These are phyloP conservation scores for Drosophila neocordata DNA, from an alignment of 1,140 invertebrate species.

Conservation along the genomic window DNA sequence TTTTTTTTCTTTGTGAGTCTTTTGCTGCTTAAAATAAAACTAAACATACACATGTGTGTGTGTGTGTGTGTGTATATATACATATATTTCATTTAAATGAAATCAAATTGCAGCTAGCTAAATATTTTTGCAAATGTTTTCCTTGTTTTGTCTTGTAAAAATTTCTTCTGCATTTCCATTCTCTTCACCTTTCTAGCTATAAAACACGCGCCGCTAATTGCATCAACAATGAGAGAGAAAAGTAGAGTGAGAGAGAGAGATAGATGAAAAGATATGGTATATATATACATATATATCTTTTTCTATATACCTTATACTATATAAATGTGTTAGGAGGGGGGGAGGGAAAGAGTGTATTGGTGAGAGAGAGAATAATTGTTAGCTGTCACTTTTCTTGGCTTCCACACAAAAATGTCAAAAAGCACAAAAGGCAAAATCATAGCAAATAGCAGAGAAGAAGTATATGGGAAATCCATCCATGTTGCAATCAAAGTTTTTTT, in stretches of 20 bases:
- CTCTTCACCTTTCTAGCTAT: constrained; percentile 51
- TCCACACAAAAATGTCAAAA: constrained; percentile 40
- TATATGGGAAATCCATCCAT: constrained; percentile 40
- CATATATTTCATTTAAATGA: constrained; percentile 1
- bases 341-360: too few relatives aligned
- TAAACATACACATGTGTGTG: constrained; percentile 14
- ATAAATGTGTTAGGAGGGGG: too few relatives aligned
- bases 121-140: constrained; percentile 44
- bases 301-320: background rate
- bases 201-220: constrained; percentile 71
- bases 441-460: constrained; percentile 11
- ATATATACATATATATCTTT: background rate
- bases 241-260: background rate
- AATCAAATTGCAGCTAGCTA: constrained; percentile 10
- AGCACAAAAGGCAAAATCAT: constrained; percentile 24
- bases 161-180: constrained; percentile 9
- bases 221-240: constrained; percentile 30
- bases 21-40: constrained; percentile 33
- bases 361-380: constrained; percentile 42
- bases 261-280: background rate
- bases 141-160: constrained; percentile 5
- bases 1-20: constrained; percentile 14
- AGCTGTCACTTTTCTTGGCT: constrained; percentile 26
- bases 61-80: background rate
- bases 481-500: constrained; percentile 65